Evolutionary conservation across 2,888 invertebrate species (phyloP).

Genomic region (Deladenus siricidicola): DNA sequence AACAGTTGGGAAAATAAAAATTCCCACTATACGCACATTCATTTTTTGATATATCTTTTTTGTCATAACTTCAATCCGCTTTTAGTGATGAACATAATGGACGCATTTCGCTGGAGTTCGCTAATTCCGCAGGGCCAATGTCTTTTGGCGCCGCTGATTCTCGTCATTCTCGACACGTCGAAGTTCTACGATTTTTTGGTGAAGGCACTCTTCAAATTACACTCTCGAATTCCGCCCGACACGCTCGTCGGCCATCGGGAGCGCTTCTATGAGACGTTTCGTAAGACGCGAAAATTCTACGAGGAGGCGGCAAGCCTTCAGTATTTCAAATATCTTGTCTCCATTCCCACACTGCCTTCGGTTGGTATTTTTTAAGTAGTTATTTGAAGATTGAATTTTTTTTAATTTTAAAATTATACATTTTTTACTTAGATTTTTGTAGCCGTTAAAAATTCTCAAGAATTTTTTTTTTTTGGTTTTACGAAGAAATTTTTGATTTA

Average conservation of each 20-base stretch:
- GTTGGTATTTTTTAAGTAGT: constrained; percentile 56
- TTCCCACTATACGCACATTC: too few species aligned
- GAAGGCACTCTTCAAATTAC: constrained; percentile 86
- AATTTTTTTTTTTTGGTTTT: not conserved
- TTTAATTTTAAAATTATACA: not conserved
- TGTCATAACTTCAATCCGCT: too few species aligned
- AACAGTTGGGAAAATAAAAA: too few species aligned
- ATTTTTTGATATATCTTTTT: too few species aligned
- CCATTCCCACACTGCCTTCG: constrained; percentile 81
- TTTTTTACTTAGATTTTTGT: too few species aligned
- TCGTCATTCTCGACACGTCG: constrained; percentile 78
- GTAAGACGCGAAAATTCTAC: constrained; percentile 76
- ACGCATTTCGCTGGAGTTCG: constrained; percentile 85
- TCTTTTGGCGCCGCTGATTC: constrained; percentile 82
- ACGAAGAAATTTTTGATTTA: not conserved
- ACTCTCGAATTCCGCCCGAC: constrained; percentile 78
- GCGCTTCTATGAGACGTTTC: constrained; percentile 64
- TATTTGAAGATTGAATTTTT: not conserved
- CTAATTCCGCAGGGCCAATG: constrained; percentile 96
- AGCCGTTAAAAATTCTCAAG: too few species aligned
- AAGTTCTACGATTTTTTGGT: constrained; percentile 88
- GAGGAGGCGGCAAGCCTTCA: constrained; percentile 83
- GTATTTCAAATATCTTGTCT: constrained; percentile 90
- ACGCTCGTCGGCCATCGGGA: constrained; percentile 78
- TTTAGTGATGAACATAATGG: constrained; percentile 82